Base-by-base conservation (phyloP, 2,113 vertebrate genomes). In the Nesogale talazaci region DNA sequence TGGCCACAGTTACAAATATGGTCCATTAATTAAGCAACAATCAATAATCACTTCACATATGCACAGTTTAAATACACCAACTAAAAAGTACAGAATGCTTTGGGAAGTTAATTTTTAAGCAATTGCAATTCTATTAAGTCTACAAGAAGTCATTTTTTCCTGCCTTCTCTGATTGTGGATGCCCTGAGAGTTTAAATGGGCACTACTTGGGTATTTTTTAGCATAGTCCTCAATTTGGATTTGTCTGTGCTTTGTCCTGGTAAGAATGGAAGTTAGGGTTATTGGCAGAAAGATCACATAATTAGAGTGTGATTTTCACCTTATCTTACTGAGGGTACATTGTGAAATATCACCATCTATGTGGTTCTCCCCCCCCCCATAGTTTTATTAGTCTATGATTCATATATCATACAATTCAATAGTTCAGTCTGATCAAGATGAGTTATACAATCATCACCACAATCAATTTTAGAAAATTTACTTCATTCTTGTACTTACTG, bases 261-360 rank as follows among this genome's bases (percentile, higher is more conserved):
- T 61, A 6, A 56, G 15, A 16, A 7, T 38, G 20, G 11, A 76
- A 16, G 46, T 69, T 15, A 12, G 27, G 11, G 23, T 69, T 38
- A 46, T 9, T 19, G 19, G 29, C 20, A 34, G 29, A 29, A 92
- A 75, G 57, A 61, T 5, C 4, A n/a, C 42, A 78, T 63, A 42
- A 14, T 4, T 52, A 22, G 34, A 91, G 86, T 34, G 40, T 19
- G 2, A 36, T 67, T 67, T 61, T 25, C 79, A 14, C n/a, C 36
- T 34, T 22, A 82, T 34, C 0, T 6, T 8, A 34, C 31, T 2
- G 19, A 52, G 52, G 52, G 7, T 19, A n/a, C 82, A 14, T 10
- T 46, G 2, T 0, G 31, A n/a, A 40, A 31, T 22, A 19, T 14
- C 19, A 31, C 20, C 3, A 6, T 15, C 11, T 0, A 2, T 40